These are phyloP conservation scores for Mylabris sibirica DNA, from an alignment of 2,888 invertebrate genomes.

Conservation along the genomic window DNA sequence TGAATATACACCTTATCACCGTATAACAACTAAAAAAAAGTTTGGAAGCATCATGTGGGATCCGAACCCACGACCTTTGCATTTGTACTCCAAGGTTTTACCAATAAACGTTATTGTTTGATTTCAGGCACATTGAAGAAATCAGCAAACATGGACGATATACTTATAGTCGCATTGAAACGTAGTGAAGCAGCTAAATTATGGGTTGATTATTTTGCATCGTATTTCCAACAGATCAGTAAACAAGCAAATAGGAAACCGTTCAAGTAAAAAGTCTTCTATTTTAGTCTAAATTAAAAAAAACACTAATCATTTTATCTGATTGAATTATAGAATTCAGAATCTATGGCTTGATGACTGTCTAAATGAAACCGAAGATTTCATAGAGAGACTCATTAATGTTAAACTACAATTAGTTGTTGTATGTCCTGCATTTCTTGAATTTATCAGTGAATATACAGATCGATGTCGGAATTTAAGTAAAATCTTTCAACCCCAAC, in stretches of 20 bases:
- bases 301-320: constrained; percentile 16
- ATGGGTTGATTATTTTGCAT: constrained; percentile 83
- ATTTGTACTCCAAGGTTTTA: too few relatives aligned
- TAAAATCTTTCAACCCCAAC: constrained; percentile 71
- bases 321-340: constrained; percentile 68
- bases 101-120: too few relatives aligned
- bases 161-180: constrained; percentile 80
- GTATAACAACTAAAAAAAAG: too few relatives aligned
- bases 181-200: constrained; percentile 79
- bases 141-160: constrained; percentile 75
- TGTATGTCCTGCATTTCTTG: constrained; percentile 77
- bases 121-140: constrained; percentile 47
- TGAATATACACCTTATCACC: too few relatives aligned
- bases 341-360: constrained; percentile 77
- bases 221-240: constrained; percentile 85
- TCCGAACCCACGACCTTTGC: too few relatives aligned
- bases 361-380: constrained; percentile 56
- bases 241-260: constrained; percentile 78
- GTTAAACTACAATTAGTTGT: constrained; percentile 83
- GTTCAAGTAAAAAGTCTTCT: constrained; percentile 74
- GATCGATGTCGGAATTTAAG: constrained; percentile 65
- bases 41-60: too few relatives aligned
- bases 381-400: constrained; percentile 67
- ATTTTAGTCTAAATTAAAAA: constrained; percentile 11
- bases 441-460: constrained; percentile 67